Evolutionary conservation across 2,888 invertebrate genomes (phyloP), one percentile per base, ranked within the genome.

Genomic region (Rhynchonema sp.): DNA sequence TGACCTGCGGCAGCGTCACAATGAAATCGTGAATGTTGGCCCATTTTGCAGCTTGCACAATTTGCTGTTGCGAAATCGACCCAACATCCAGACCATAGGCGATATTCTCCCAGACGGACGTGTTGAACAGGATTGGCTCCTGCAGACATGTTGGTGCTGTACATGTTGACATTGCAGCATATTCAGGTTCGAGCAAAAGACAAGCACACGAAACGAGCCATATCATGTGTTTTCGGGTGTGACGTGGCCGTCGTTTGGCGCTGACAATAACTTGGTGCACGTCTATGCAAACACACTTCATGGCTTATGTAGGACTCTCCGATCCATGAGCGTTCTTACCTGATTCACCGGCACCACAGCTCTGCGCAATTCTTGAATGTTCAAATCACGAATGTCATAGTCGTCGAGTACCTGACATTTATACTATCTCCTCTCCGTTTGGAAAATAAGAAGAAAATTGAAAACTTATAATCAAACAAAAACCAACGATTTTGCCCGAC

Each of bases 21-120:
- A 58, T 49, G 38, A 58, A 58, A 25, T 58, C 58, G 38, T 58
- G 58, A 23, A 58, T 58, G 54, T 58, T 58, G 25, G 58, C 58
- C 13, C 1, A 2, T 20, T 30, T 52, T 26, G 58, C 58, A n/a
- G 58, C 58, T 1, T 30, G 9, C 22, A 49, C 27, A 28, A 54
- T 30, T 2, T 30, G 20, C 25, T 27, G 22, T 20, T 25, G 26
- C 26, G 57, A 49, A 22, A 28, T 3, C 28, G 2, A 1, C 20
- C 2, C 13, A 13, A 3, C 17, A 3, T 57, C 57, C 49, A 57
- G 9, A 1, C 57, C 57, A 30, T 57, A 57, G 22, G n/a, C 27
- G 57, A 57, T 57, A 30, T 57, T 57, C 52, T 57, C 57, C 28
- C n/a, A 22, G 49, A 57, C 2, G 23, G 22, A 49, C 38, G 20